Percentiles rank a stretch among this genome's conserved stretches.
phyloP scores from a whole-genome alignment of 2,888 invertebrate species.

The Harmothoe impar region DNA sequence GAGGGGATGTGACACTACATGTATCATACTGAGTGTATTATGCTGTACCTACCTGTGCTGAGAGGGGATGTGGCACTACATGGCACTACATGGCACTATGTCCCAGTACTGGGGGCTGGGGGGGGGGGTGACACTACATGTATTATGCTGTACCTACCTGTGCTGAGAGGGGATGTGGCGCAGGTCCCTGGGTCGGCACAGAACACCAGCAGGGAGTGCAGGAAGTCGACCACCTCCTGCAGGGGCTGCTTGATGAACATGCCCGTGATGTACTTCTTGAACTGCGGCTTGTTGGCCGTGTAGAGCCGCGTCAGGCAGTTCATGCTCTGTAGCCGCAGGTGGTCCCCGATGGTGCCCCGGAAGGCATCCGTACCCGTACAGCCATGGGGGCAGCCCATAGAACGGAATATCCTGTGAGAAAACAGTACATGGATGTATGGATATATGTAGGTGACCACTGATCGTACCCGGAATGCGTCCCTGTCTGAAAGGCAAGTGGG shows the following conservation, averaged over 20 bases:
- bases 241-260: constrained; percentile 90
- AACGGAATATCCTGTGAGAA: constrained; percentile 92
- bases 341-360: constrained; percentile 78
- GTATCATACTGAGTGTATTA: too few relatives aligned
- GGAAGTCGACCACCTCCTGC: constrained; percentile 93
- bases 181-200: constrained; percentile 91
- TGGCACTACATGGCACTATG: too few relatives aligned
- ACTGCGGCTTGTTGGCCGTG: constrained; percentile 87
- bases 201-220: constrained; percentile 97
- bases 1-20: too few relatives aligned
- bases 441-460: too few relatives aligned
- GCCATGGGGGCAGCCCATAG: constrained; percentile 97
- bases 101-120: too few relatives aligned
- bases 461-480: too few relatives aligned
- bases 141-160: too few relatives aligned
- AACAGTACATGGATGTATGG: too few relatives aligned
- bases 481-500: too few relatives aligned
- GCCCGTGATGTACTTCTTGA: constrained; percentile 88
- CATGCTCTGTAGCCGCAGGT: constrained; percentile 92
- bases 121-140: too few relatives aligned
- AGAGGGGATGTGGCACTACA: constrained; percentile 58
- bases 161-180: constrained; percentile 59
- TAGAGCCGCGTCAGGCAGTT: constrained; percentile 90
- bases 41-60: constrained; percentile 64
- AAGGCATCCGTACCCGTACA: constrained; percentile 93